Base-by-base conservation (phyloP, 2,113 vertebrate genomes). In the Sapajus apella region DNA sequence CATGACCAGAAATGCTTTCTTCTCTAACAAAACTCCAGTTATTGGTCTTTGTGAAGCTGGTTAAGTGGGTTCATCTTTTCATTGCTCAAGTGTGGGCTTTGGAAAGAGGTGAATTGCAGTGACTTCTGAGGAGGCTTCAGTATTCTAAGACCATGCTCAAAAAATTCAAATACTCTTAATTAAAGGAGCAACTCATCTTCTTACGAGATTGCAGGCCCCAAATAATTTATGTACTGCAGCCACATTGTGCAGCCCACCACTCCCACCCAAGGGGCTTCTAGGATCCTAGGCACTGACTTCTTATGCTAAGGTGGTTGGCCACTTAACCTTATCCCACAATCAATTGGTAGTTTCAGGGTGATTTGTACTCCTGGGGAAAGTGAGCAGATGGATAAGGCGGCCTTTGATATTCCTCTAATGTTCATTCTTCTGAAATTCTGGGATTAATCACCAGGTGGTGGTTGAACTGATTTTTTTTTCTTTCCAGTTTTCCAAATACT, bases 401-500 rank as follows among this genome's bases (percentile, higher is more conserved):
- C 82, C 66, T 97, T 94, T 56, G 92, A 85, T 94, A 95, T 93
- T 84, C 75, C 76, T 95, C 97, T 98, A 97, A 98, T 95, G 77
- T 96, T 95, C 92, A 80, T 14, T 88, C 96, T 98, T 98, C 68
- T 88, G 95, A 96, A 98, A 97, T 85, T 98, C 96, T 95, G 96
- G 96, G 96, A 97, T 92, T 98, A 87, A 98, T 98, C 66, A 97
- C 88, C 97, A 98, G 98, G 98, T 99, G 99, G 95, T 98, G 98
- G 98, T 97, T 97, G 81, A 96, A 92, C 72, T 98, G 98, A 98
- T 98, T 98, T 89, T 93, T 97, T 97, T 97, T 97, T 97, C 93
- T 97, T 91, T 75, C 0, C 27, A 95, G 76, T 93, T 90, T 87
- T 95, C 87, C 79, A 80, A 52, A 25, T 52, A 75, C 79, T 91